Percentiles rank a stretch among this genome's conserved stretches.
Evolutionary conservation across 2,113 vertebrate species (phyloP).

Genomic region (Felis chaus): DNA sequence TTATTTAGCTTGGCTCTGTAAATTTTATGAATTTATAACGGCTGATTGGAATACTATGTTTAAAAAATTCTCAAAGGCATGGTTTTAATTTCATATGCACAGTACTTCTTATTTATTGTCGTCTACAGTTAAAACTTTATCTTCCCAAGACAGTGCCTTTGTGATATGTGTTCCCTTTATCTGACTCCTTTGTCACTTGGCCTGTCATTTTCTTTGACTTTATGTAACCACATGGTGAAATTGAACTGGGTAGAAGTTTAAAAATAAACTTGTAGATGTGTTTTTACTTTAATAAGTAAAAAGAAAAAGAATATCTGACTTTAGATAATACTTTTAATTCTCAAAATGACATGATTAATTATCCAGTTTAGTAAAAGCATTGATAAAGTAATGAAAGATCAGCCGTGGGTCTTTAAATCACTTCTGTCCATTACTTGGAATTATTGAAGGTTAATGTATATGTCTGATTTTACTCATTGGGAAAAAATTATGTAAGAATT

Average conservation of each 20-base stretch:
- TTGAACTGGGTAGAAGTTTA: neutral
- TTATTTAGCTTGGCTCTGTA: neutral
- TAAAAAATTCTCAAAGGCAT: neutral
- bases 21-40: neutral
- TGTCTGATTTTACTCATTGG: neutral
- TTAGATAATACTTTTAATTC: slow-evolving; percentile 60
- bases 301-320: slow-evolving; percentile 54
- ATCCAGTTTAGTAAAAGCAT: slow-evolving; percentile 73
- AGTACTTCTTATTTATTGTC: neutral
- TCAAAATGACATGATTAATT: slow-evolving; percentile 77
- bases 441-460: slow-evolving; percentile 65
- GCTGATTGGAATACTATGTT: neutral
- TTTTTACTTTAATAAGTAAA: slow-evolving; percentile 53
- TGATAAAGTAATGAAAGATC: slow-evolving; percentile 66
- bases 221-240: neutral
- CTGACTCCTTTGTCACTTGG: neutral
- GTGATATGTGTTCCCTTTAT: neutral
- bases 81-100: neutral
- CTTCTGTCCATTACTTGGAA: slow-evolving; percentile 51
- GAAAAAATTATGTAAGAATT: slow-evolving; percentile 14
- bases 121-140: neutral
- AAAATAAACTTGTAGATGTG: slow-evolving; percentile 17
- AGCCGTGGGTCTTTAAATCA: slow-evolving; percentile 45
- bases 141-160: neutral
- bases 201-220: slow-evolving; percentile 39